Conservation (phyloP, 1,140 invertebrate species). For the Musca domestica region DNA sequence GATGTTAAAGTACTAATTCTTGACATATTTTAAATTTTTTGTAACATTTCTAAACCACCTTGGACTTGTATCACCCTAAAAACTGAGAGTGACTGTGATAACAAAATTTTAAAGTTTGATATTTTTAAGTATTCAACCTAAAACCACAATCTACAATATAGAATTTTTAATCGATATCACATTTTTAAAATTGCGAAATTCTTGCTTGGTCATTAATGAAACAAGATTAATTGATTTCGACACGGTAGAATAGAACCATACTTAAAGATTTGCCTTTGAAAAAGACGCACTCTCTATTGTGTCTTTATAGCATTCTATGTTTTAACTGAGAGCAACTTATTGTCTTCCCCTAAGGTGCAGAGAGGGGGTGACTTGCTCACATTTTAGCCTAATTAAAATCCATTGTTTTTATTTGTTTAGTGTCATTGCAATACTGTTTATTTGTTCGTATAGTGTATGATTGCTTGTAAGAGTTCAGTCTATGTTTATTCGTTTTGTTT, state of each 20-base stretch:
- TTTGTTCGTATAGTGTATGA: neutral
- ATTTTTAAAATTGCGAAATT: too few relatives aligned
- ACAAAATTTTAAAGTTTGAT: too few relatives aligned
- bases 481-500: neutral
- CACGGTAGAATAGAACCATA: too few relatives aligned
- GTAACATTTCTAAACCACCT: too few relatives aligned
- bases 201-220: constrained; percentile 2
- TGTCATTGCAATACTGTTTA: constrained; percentile 5
- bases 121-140: too few relatives aligned
- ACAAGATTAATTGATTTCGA: neutral
- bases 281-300: neutral
- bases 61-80: too few relatives aligned
- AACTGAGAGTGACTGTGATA: too few relatives aligned
- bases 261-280: too few relatives aligned
- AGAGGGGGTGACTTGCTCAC: neutral
- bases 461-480: neutral
- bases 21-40: too few relatives aligned
- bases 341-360: neutral
- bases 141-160: too few relatives aligned
- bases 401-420: constrained; percentile 16
- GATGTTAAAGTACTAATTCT: too few relatives aligned
- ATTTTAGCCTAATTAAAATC: constrained; percentile 7
- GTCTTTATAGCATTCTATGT: neutral
- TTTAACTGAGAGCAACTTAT: neutral
- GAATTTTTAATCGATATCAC: too few relatives aligned